These are phyloP conservation scores for Willowsia nigromaculata DNA, from an alignment of 2,888 invertebrate species.

Conservation along the genomic window DNA sequence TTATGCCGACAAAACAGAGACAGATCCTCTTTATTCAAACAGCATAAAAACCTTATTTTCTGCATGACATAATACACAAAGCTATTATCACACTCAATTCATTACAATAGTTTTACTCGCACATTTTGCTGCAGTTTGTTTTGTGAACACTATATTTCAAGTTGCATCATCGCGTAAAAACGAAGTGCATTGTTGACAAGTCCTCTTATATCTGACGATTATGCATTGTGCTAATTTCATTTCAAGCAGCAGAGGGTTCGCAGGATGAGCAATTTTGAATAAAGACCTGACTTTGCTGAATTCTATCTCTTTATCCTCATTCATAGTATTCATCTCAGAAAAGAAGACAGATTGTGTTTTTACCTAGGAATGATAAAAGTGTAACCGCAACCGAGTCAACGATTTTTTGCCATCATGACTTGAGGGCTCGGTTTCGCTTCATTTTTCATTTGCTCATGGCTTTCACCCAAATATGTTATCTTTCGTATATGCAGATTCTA, in stretches of 20 bases:
- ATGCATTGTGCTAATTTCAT: constrained; percentile 39
- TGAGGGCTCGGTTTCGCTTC: too few species aligned
- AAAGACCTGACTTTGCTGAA: background rate
- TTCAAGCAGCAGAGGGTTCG: constrained; percentile 19
- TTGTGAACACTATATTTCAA: background rate
- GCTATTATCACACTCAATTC: constrained; percentile 48
- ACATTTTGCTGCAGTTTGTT: constrained; percentile 31
- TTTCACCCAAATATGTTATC: too few species aligned
- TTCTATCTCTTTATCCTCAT: constrained; percentile 3
- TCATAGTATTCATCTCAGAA: background rate
- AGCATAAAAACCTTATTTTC: constrained; percentile 41
- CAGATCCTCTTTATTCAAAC: constrained; percentile 30
- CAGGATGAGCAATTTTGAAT: constrained; percentile 39
- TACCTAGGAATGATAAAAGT: constrained; percentile 23
- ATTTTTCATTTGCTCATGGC: background rate
- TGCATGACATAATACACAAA: constrained; percentile 36
- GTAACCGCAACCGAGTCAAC: constrained; percentile 26
- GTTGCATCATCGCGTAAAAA: constrained; percentile 21
- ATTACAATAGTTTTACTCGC: constrained; percentile 45
- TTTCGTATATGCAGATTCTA: too few species aligned
- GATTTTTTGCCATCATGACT: constrained; percentile 35
- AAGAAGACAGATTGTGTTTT: background rate
- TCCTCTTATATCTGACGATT: background rate
- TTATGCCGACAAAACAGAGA: constrained; percentile 16
- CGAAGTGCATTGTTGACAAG: constrained; percentile 40